Evolutionary conservation across 1,140 invertebrate genomes (phyloP).

Genomic region (Megathymus violae): DNA sequence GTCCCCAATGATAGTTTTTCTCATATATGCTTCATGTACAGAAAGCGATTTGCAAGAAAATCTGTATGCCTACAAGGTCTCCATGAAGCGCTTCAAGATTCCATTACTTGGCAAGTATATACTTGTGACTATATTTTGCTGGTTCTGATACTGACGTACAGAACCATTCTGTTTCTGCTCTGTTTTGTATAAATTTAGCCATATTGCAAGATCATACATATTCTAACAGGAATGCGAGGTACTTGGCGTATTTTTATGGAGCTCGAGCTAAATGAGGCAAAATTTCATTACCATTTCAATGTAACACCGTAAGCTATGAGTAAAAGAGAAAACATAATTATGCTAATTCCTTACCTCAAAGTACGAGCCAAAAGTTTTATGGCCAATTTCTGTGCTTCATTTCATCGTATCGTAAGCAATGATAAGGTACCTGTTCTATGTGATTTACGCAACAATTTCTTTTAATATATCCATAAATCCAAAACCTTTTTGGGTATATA

Average conservation of each 20-base stretch:
- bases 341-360: slow-evolving; percentile 14
- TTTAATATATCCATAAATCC: neutral
- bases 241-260: slow-evolving; percentile 6
- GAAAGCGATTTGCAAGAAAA: no score
- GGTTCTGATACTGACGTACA: no score
- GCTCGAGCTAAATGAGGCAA: slow-evolving; percentile 19
- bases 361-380: slow-evolving; percentile 23
- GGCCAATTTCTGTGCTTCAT: slow-evolving; percentile 24
- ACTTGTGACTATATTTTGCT: neutral
- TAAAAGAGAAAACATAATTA: slow-evolving; percentile 30
- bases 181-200: neutral
- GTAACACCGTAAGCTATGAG: slow-evolving; percentile 10
- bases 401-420: slow-evolving; percentile 13
- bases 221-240: neutral
- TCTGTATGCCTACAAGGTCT: no score
- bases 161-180: no score
- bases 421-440: neutral
- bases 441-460: neutral
- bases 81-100: no score
- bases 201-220: slow-evolving; percentile 1
- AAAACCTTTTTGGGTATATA: no score
- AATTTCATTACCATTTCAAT: slow-evolving; percentile 33
- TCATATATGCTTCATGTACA: no score
- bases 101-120: no score
- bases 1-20: no score